Evolutionary conservation across 2,888 invertebrate genomes (phyloP), one percentile per base, ranked within the genome.

Genomic region (Coleophora flavipennella): DNA sequence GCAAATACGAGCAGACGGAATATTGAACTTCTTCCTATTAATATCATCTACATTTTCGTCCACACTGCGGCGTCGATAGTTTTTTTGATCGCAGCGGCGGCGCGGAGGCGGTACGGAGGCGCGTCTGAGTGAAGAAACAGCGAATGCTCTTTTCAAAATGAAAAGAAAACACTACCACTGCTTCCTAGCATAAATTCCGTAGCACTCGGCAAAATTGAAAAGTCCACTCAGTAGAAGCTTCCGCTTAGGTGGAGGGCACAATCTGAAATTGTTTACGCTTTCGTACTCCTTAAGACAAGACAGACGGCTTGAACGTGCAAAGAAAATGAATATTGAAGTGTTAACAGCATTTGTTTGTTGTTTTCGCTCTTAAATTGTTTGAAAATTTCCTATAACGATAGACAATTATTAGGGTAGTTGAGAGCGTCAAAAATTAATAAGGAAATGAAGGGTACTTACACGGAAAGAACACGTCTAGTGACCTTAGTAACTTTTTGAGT

Each of bases 131-230:
- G 52, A 42, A n/a, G 49, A 46, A 46, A 59, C 28, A 9, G 10
- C 55, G 69, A 66, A 67, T 70, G 72, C 74, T 69, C 73, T 75
- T 75, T 78, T 69, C 53, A 41, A 65, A 70, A 77, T 75, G 73
- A 74, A 78, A 78, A 71, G 72, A 74, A 74, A 76, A 77, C 68
- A 73, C 59, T 61, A 57, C 62, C 53, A 20, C 57, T 59, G 63
- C 66, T 50, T 64, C 58, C 59, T 57, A 57, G 66, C 63, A 70
- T 69, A 64, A 71, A 75, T 71, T 70, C 69, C 47, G 57, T 60
- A 59, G 74, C 78, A 79, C 79, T 80, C 70, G 75, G 64, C 66
- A 67, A 78, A 80, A 80, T 79, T 77, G 76, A 74, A 78, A 77
- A 77, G 76, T 73, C 72, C 66, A 76, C 76, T 74, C 57, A 62